Conservation (phyloP, 2,113 vertebrate species). For the Solenodon paradoxus region DNA sequence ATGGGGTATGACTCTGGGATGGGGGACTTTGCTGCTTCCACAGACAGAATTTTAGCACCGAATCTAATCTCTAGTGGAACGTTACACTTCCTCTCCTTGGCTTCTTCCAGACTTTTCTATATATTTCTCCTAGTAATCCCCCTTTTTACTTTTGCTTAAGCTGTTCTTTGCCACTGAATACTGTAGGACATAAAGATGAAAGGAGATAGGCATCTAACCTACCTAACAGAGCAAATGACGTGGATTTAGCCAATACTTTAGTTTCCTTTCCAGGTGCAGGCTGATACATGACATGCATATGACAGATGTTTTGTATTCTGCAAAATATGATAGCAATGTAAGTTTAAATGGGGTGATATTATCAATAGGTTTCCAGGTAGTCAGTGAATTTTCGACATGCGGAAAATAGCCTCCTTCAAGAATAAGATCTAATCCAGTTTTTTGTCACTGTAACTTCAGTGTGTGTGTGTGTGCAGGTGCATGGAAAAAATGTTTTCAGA, state of each 20-base stretch:
- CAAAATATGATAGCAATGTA: neutral
- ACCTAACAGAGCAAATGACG: neutral
- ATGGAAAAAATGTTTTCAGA: neutral
- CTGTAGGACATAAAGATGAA: neutral
- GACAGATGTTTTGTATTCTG: neutral
- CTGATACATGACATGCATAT: neutral
- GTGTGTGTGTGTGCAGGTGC: neutral
- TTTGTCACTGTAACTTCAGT: neutral
- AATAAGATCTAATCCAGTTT: neutral
- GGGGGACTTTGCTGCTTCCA: neutral
- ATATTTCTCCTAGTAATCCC: neutral
- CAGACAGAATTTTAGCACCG: fast-evolving
- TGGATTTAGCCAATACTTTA: neutral
- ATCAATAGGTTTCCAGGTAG: neutral
- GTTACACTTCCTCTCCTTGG: neutral
- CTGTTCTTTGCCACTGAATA: neutral
- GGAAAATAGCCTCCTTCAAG: neutral
- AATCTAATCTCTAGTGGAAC: too few relatives aligned
- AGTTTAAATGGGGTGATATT: neutral
- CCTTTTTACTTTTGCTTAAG: neutral
- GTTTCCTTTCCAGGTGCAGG: neutral
- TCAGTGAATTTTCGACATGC: neutral
- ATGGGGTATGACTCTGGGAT: fast-evolving
- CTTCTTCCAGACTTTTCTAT: neutral
- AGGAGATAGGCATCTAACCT: neutral